Base-by-base conservation (phyloP, 2,888 invertebrate species). In the Belgica antarctica region DNA sequence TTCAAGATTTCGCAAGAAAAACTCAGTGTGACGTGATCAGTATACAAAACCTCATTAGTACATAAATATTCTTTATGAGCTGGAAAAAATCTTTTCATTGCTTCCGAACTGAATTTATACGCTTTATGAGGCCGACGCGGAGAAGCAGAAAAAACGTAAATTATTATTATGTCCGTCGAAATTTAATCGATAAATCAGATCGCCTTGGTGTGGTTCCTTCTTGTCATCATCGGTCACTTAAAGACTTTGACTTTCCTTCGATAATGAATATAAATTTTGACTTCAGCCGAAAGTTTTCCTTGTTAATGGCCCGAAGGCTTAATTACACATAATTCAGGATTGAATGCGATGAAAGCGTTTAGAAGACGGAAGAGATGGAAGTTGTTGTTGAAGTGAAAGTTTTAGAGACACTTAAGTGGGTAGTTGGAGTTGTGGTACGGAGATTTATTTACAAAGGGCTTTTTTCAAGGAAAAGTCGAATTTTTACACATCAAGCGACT, bases 11-110 rank as follows among this genome's bases (percentile, higher is more conserved):
- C 52, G 52, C 22, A 17, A 2, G 3, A 15, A 52, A 52, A 15
- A 52, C 8, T 52, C 52, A 52, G 12, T 22, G 52, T 52, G 52
- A 65, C 46, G 65, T 46, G 65, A 41, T 46, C 65, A 41, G 10
- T 24, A 65, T 47, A 65, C 46, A 34, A 36, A 65, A 65, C 65
- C 65, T 47, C 65, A 47, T 41, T 19, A 66, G 65, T 47, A 27
- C 47, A 66, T 66, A 66, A 66, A 66, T 66, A 66, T 66, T 66
- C 41, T 66, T 66, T 68, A 68, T 65, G 31, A 22, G 57, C n/a
- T 22, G 28, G 17, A 52, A 52, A 57, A 68, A 46, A 52, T 52
- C 52, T 66, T 66, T 66, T 65, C 63, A 65, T 65, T 46, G 63
- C 63, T 41, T 34, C 27, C 52, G 52, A 52, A 52, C 4, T 5